Conservation (phyloP, 2,888 invertebrate species). For the Polia nebulosa region DNA sequence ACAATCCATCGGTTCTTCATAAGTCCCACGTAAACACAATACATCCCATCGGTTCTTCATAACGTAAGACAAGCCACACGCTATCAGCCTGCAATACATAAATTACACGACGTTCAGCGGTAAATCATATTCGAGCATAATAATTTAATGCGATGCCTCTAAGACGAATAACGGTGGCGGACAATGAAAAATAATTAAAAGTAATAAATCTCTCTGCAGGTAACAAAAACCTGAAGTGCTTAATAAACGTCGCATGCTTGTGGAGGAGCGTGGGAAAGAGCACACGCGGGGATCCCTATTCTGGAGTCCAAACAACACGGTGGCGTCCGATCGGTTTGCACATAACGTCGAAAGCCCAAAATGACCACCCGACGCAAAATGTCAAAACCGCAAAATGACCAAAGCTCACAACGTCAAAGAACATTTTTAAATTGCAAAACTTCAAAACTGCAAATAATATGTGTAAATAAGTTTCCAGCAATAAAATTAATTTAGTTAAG, state of each 20-base stretch:
- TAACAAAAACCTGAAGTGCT: slow-evolving; percentile 90
- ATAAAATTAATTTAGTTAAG: no score
- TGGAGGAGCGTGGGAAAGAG: slow-evolving; percentile 83
- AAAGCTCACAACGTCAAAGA: not conserved
- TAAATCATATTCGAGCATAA: slow-evolving; percentile 85
- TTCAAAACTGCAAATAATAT: no score
- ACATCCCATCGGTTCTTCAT: slow-evolving; percentile 32
- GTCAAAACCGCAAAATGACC: not conserved
- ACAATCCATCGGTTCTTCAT: slow-evolving; percentile 29
- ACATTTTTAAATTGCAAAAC: not conserved
- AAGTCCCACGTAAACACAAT: slow-evolving; percentile 21
- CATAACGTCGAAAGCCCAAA: not conserved
- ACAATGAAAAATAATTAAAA: slow-evolving; percentile 91
- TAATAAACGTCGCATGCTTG: slow-evolving; percentile 90
- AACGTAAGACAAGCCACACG: slow-evolving; percentile 45
- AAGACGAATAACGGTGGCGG: slow-evolving; percentile 84
- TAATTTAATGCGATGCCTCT: slow-evolving; percentile 84
- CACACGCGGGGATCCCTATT: slow-evolving; percentile 76
- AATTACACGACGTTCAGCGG: slow-evolving; percentile 75
- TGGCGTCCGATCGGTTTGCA: slow-evolving; percentile 59
- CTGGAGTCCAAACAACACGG: slow-evolving; percentile 58
- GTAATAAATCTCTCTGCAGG: slow-evolving; percentile 91
- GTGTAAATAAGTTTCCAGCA: no score
- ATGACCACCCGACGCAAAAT: not conserved
- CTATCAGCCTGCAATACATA: slow-evolving; percentile 67